Conservation (phyloP, 1,140 invertebrate genomes). For the honey bee (Apis mellifera) region Amel_HAv3.1 CM009934.2:7102501-7103000, state of each 20-base stretch:
- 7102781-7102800: constrained; percentile 8
- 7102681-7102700: background rate
- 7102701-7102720: background rate
- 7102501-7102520: too few species aligned
- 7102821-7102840: background rate
- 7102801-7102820: constrained; percentile 21
- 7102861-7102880: background rate
- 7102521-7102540: too few species aligned
- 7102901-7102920: constrained; percentile 17
- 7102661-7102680: background rate
- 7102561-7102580: too few species aligned
- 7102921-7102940: background rate
- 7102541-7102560: too few species aligned
- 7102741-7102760: constrained; percentile 14
- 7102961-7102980: background rate
- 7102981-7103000: background rate
- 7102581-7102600: too few species aligned
- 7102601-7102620: too few species aligned
- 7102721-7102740: constrained; percentile 4
- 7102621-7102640: background rate
- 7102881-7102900: background rate
- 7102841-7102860: constrained; percentile 21
- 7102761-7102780: background rate
- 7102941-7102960: background rate
- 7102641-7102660: background rate